These are phyloP conservation scores for Habropoda laboriosa DNA, from an alignment of 1,140 invertebrate genomes.

Conservation along the genomic window DNA sequence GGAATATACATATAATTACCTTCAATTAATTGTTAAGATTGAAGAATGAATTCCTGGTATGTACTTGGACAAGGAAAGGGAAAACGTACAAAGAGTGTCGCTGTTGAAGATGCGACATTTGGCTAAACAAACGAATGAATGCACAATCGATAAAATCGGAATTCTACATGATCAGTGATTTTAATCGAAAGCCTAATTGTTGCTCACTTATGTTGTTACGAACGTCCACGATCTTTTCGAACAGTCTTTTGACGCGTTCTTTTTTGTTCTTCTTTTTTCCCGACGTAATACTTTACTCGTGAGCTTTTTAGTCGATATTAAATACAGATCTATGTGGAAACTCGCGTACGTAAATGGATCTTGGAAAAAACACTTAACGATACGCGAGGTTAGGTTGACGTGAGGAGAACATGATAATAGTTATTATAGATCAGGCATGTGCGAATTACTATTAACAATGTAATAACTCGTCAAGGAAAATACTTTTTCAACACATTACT, in stretches of 20 bases:
- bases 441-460: not conserved
- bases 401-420: not conserved
- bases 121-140: not conserved
- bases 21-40: not conserved
- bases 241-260: conserved; percentile 9
- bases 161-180: not conserved
- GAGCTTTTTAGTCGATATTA: not conserved
- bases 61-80: too few species aligned
- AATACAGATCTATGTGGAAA: not conserved
- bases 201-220: conserved; percentile 1
- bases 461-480: not conserved
- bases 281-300: not conserved
- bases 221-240: conserved; percentile 14
- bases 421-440: conserved; percentile 1
- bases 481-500: not conserved
- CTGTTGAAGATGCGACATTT: not conserved
- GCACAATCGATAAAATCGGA: conserved; percentile 4
- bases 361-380: not conserved
- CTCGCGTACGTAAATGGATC: not conserved
- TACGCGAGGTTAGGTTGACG: not conserved
- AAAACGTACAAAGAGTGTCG: conserved; percentile 6
- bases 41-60: not conserved
- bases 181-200: conserved; percentile 42
- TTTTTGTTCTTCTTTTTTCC: conserved; percentile 14
- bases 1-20: not conserved